These are phyloP conservation scores for Taeniopygia guttata DNA, from an alignment of 2,797 vertebrate genomes.

Conservation along the genomic window DNA sequence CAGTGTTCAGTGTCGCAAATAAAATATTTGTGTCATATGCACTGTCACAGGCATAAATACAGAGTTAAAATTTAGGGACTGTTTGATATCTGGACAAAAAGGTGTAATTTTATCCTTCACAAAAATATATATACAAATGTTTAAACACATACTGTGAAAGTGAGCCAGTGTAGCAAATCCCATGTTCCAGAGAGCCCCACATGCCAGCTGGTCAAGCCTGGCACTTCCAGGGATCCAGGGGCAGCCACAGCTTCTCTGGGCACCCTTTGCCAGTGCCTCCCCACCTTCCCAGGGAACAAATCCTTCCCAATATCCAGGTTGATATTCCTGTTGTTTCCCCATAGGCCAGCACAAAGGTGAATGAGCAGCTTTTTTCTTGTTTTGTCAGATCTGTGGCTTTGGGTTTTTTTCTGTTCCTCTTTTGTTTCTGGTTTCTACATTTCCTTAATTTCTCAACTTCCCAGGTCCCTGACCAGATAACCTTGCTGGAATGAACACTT, in stretches of 20 bases:
- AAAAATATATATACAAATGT: background rate
- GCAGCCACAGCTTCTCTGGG: background rate
- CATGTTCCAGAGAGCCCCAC: fast-evolving
- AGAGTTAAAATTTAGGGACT: background rate
- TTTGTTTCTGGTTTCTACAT: background rate
- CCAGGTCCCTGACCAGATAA: background rate
- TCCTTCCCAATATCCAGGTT: background rate
- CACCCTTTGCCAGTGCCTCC: background rate
- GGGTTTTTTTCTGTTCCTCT: background rate
- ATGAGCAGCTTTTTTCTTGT: background rate
- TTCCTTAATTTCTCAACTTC: background rate
- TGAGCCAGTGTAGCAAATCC: background rate
- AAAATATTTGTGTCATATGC: background rate
- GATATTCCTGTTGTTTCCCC: background rate
- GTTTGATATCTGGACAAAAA: background rate
- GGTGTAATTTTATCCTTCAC: background rate
- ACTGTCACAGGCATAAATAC: background rate
- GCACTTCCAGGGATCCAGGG: background rate
- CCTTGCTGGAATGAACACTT: fast-evolving
- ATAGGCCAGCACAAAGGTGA: background rate
- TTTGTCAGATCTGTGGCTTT: background rate
- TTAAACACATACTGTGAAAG: background rate
- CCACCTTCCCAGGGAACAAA: background rate
- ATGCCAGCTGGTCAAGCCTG: background rate
- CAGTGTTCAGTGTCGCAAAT: background rate